Evolutionary conservation across 2,113 vertebrate species (phyloP).

Genomic region (Oncorhynchus nerka): DNA sequence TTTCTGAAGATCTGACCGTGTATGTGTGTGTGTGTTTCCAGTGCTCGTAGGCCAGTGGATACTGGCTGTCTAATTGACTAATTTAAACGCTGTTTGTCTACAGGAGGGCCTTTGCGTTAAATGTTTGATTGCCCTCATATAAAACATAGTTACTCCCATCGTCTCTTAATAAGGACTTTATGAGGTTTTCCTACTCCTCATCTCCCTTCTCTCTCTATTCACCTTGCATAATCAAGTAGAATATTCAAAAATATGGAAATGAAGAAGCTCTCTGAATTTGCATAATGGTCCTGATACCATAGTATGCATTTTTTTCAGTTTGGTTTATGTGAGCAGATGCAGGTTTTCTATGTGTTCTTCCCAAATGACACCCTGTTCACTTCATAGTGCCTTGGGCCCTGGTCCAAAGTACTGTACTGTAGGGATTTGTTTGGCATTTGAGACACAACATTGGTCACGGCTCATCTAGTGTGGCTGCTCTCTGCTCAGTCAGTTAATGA

Average conservation of each 20-base stretch:
- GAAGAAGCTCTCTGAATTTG: slow-evolving; percentile 89
- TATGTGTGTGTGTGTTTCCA: too few relatives aligned
- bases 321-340: not conserved
- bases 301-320: slow-evolving; percentile 42
- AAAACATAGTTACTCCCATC: slow-evolving; percentile 99
- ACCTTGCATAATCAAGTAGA: slow-evolving; percentile 92
- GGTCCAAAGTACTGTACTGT: too few relatives aligned
- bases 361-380: too few relatives aligned
- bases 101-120: slow-evolving; percentile 96
- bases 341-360: not conserved
- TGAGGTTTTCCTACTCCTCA: slow-evolving; percentile 82
- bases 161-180: slow-evolving; percentile 99
- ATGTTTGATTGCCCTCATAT: slow-evolving; percentile 99
- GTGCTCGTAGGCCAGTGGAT: slow-evolving; percentile 83
- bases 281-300: slow-evolving; percentile 86
- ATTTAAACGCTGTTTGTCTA: slow-evolving; percentile 98
- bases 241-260: slow-evolving; percentile 99
- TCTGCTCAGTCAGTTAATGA: slow-evolving; percentile 36
- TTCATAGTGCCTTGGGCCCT: too few relatives aligned
- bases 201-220: slow-evolving; percentile 57
- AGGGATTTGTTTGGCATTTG: too few relatives aligned
- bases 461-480: slow-evolving; percentile 43
- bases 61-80: slow-evolving; percentile 99
- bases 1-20: slow-evolving; percentile 76
- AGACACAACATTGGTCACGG: slow-evolving; percentile 27